Evolutionary conservation across 1,140 invertebrate species (phyloP), one percentile per base, ranked within the genome.

Genomic region (Ceratina japonica): DNA sequence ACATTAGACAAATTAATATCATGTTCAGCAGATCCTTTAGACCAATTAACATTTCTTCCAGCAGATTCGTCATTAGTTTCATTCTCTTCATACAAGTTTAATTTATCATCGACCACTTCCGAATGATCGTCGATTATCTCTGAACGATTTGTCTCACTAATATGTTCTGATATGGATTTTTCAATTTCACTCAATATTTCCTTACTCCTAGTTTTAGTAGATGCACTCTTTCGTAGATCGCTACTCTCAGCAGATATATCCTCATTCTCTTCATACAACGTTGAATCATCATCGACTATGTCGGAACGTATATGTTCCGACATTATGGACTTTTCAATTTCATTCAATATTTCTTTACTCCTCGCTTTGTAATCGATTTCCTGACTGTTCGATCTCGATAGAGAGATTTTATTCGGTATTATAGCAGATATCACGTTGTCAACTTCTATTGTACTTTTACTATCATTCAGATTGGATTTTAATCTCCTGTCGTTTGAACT

Each of bases 151-250:
- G 85, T 58, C n/a, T 89, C 85, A 20, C 80, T 90, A 31, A 83
- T 74, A 22, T 87, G 87, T 20, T 90, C 89, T 2, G 87, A 90
- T 27, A 90, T 90, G 0, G 90, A 91, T 76, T 90, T 91, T 68
- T 92, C 91, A 15, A 90, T 89, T 75, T 90, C 87, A 61, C 91
- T 91, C 7, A 91, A 63, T 20, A 91, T 92, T 66, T 91, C 86
- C 70, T 89, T 89, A 76, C 89, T 91, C 61, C 88, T 89, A 31
- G 27, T 4, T 31, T 31, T 31, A 31, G 27, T 4, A 31, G 27
- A 31, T 31, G 27, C 27, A 4, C 27, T 31, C 27, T 31, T 31
- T 31, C 27, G 27, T 4, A 31, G 27, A 31, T 31, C 27, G 27
- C 27, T 31, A 31, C 72, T 86, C n/a, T 89, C 85, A 0, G 87